Conservation (phyloP, 2,888 invertebrate genomes). For the Temnothorax unifasciatus region DNA sequence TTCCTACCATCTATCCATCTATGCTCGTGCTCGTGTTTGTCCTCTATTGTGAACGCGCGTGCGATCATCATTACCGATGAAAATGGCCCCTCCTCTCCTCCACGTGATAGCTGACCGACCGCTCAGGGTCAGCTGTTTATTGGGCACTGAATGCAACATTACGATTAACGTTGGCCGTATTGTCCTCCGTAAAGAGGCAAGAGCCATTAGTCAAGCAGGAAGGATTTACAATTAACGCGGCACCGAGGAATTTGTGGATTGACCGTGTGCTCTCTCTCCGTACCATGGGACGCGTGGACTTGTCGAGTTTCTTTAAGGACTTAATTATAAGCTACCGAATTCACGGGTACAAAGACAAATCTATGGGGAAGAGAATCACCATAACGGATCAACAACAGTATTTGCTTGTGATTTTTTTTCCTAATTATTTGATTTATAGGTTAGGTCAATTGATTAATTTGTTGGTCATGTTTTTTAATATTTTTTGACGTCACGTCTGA, state of each 20-base stretch:
- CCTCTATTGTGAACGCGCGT: conserved; percentile 55
- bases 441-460: background rate
- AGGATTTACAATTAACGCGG: background rate
- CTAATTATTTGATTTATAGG: background rate
- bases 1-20: conserved; percentile 4
- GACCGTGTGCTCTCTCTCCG: background rate
- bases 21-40: background rate
- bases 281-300: background rate
- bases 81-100: conserved; percentile 24
- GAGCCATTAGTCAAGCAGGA: no score
- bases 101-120: conserved; percentile 78
- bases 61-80: conserved; percentile 47
- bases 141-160: background rate
- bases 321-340: background rate
- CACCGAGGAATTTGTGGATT: background rate
- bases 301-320: background rate
- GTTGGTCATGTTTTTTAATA: background rate
- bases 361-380: background rate
- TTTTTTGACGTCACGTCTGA: background rate
- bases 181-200: no score
- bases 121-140: conserved; percentile 78
- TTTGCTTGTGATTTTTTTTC: background rate
- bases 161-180: background rate
- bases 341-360: background rate
- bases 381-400: background rate